Base-by-base conservation (phyloP, 2,888 invertebrate genomes). In the Aspidiotus rigidus region DNA sequence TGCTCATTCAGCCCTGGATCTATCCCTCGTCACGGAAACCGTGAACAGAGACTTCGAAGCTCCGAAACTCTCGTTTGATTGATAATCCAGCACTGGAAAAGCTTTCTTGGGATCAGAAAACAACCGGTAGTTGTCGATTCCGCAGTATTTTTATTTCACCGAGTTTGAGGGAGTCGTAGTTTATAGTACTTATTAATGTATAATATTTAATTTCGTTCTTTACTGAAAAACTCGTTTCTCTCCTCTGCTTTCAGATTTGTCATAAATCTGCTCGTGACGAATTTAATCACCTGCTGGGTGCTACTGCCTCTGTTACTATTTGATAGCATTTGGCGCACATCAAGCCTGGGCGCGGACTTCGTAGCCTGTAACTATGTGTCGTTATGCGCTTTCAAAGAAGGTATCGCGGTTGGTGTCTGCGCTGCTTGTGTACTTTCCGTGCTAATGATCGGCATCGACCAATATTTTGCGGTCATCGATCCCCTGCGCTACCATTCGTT, bases 401-500 rank as follows among this genome's bases (percentile, higher is more conserved):
- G 84, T 63, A 82, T 83, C 73, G 85, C 86, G 53, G 83, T 82
- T 64, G 77, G 82, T 66, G 79, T 82, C 40, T 82, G 82, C 69
- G 80, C 84, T 1, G 83, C 84, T 0, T 84, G 84, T 62, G 82
- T 85, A 59, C 79, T 85, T 69, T 84, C 85, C 64, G 82, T 85
- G 7, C 79, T 86, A 8, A 78, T 85, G 53, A 85, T 86, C 73
- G 84, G 84, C 9, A 77, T 85, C 69, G 86, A 86, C 75, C 83
- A 86, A 74, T 86, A 85, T 76, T 83, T 83, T 73, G 86, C 86
- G 0, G 85, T 86, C 10, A 82, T 85, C 59, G 84, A 84, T 72
- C 85, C 86, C 0, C 77, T 86, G 53, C 80, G 84, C 55, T 86
- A 86, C 75, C 83, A 84, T 71, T 81, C 83, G 71, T 79, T 81